Evolutionary conservation across 2,797 vertebrate species (phyloP).

Genomic region (Steatocranus sp.): DNA sequence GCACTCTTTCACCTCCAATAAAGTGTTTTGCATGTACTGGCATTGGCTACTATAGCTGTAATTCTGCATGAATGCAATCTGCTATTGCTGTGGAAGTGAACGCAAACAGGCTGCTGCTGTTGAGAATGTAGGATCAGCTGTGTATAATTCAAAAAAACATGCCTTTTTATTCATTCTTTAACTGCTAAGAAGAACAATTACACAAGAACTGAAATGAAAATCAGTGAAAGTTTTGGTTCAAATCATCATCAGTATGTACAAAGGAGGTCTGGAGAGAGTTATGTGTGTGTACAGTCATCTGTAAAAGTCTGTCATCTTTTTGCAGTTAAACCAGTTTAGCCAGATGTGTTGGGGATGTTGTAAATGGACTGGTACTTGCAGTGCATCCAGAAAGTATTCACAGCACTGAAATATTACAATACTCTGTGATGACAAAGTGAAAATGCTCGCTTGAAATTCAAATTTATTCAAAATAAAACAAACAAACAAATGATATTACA

Average conservation of each 20-base stretch:
- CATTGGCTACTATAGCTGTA: neutral
- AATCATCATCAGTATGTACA: neutral
- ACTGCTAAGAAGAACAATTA: neutral
- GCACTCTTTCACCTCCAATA: neutral
- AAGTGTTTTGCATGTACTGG: neutral
- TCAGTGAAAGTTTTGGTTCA: neutral
- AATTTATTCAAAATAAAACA: neutral
- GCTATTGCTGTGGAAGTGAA: neutral
- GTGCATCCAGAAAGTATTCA: neutral
- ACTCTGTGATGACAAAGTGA: neutral
- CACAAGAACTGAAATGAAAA: neutral
- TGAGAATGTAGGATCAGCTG: neutral
- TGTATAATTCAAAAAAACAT: neutral
- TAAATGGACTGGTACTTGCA: neutral
- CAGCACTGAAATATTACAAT: rapidly evolving
- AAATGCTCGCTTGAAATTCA: neutral
- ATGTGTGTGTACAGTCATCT: neutral
- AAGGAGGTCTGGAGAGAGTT: neutral
- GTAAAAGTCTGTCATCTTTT: neutral
- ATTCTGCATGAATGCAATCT: neutral
- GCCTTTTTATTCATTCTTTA: neutral
- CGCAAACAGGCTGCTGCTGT: neutral
- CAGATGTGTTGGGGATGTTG: neutral
- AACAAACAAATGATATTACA: neutral
- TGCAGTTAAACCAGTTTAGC: neutral